Base-by-base conservation (phyloP, 2,797 vertebrate genomes). In the Okamejei kenojei region DNA sequence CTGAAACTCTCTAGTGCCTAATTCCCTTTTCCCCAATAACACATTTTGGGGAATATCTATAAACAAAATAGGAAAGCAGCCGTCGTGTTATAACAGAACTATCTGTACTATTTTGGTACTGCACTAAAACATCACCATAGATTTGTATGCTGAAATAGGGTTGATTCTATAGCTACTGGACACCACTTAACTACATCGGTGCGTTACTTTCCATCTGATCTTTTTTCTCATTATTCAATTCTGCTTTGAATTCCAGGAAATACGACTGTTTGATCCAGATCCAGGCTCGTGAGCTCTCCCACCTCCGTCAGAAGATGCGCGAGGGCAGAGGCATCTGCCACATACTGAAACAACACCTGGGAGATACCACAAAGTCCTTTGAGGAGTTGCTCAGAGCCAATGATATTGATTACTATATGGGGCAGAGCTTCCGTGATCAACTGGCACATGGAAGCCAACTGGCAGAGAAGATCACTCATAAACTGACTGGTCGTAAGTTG, bases 211-310 rank as follows among this genome's bases (percentile, higher is more conserved):
- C 82, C 13, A 63, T 63, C 58, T 5, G 58, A 32, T 86, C 29
- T n/a, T 17, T 63, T 32, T 29, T 29, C 32, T 38, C 0, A 0
- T 1, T 78, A 45, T 93, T 35, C 38, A 92, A 76, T 92, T 63
- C 1, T 80, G 0, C 93, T 45, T 68, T 21, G 10, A 93, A 21
- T 84, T 63, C 65, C 96, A 99, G 98, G 94, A 98, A 97, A 93
- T 98, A 98, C 0, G 96, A 98, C 94, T 96, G 96, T 0, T 95
- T 99, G 96, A 97, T 99, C 95, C 97, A 99, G 94, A 96, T 97
- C 0, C 98, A 99, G 96, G 98, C 98, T 91, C 95, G 98, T n/a
- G 98, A 99, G 94, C 97, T 99, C 13, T 99, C 98, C 0, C 97
- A 97, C 93, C 95, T 99, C 81, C 96, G 98, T 19, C 98, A 99